Evolutionary conservation across 2,888 invertebrate genomes (phyloP), one percentile per base, ranked within the genome.

Genomic region (Pseudococcus viburni): DNA sequence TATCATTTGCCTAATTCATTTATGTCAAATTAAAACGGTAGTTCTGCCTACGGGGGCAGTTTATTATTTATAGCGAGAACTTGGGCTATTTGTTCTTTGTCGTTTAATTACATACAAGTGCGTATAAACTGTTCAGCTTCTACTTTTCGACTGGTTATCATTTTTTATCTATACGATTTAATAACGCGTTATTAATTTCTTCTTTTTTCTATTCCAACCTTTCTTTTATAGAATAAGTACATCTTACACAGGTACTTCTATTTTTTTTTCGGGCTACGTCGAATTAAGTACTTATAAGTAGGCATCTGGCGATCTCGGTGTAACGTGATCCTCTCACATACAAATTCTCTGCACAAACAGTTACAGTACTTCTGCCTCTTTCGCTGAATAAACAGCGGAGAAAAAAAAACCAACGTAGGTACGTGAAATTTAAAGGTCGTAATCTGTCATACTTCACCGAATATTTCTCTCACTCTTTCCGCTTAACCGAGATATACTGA

Each of bases 11-110:
- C 86, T 86, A 86, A 86, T 86, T 86, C 86, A 86, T 86, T 86
- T 86, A 86, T 86, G 86, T 86, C 86, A 86, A 86, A 86, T 86
- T 86, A 86, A 86, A 86, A 86, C 86, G 68, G 86, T 86, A 86
- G 86, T 86, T 86, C 42, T 86, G 86, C 86, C 86, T 55, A 68
- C 59, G 55, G 68, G 73, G 86, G 86, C 68, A 86, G 26, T 46
- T 42, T 55, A 59, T 86, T 86, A 59, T 86, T 86, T 86, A 86
- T 86, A 59, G 86, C 86, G 64, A 86, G 86, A 86, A 86, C 33
- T 86, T 59, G 64, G 59, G 86, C 86, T 86, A 86, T 86, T 86
- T 86, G 86, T 86, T 86, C 86, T 86, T 86, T 86, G 86, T 86
- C 86, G 86, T 86, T 86, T 59, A 86, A 86, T 86, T 86, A 86